Evolutionary conservation across 1,140 invertebrate species (phyloP), one percentile per base, ranked within the genome.

Genomic region (Heliconius nattereri): DNA sequence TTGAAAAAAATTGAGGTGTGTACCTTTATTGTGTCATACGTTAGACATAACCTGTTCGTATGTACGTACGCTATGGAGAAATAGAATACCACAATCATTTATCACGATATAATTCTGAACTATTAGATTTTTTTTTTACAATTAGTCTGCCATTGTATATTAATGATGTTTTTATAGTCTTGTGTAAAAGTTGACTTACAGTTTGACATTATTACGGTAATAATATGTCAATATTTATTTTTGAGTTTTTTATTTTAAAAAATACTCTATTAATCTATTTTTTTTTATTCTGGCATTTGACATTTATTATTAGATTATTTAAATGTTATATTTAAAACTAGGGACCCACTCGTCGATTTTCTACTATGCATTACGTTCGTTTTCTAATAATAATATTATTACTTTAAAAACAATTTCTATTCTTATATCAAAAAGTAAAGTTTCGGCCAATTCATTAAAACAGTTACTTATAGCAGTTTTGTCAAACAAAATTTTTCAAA

Each of bases 271-370:
- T 29, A 66, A 16, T 29, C 60, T 29, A 29, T 0, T 20, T 60
- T 20, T 60, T 66, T 86, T 82, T 78, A 79, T 71, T 79, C 52
- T 76, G 73, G 80, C 76, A 86, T 88, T 85, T 81, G 86, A 85
- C 85, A 86, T 83, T 80, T 78, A 83, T 85, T 84, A 81, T 87
- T 86, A 83, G 85, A 87, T 91, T 89, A 90, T 90, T 85, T 87
- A 88, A 91, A 90, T 89, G 78, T 60, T 85, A 86, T 87, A 75
- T 87, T 87, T 78, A 78, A 84, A 85, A 0, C 40, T 13, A 16
- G 5, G 5, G 13, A 45, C 2, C 40, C 40, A 3, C 11, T 13
- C 40, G 40, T 3, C 11, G 40, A 3, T 40, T 40, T 13, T 13
- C 40, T 40, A 9, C 11, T 40, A 2, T 11, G 40, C 11, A 40